Evolutionary conservation across 2,797 vertebrate genomes (phyloP).

Genomic region (Urosaurus nigricauda): DNA sequence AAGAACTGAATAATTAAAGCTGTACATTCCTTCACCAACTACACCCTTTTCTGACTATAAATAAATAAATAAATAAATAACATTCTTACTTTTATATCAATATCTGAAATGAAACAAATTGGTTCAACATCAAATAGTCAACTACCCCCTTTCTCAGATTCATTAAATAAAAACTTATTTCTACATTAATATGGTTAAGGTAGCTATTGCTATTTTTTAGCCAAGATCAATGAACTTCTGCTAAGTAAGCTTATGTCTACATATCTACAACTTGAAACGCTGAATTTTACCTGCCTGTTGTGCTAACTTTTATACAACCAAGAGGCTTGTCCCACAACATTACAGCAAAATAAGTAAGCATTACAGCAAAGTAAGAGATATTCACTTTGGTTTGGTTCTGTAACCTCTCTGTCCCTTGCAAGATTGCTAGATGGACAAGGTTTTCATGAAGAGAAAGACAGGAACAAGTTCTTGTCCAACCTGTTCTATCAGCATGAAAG

Average conservation of each 20-base stretch:
- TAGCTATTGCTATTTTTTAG: neutral
- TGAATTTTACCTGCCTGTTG: neutral
- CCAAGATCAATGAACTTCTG: neutral
- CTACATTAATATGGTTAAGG: neutral
- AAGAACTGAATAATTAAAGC: neutral
- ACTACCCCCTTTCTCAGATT: neutral
- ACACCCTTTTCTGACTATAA: neutral
- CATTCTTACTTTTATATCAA: neutral
- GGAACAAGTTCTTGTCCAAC: neutral
- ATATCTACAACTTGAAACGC: neutral
- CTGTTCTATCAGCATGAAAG: neutral
- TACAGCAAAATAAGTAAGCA: neutral
- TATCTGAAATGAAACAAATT: constrained; percentile 9
- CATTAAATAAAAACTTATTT: neutral
- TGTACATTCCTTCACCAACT: neutral
- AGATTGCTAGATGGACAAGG: neutral
- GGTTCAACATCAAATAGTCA: neutral
- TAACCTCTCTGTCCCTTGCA: neutral
- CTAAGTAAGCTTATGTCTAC: neutral
- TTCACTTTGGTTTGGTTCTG: neutral
- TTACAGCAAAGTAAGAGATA: neutral
- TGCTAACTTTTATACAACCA: neutral
- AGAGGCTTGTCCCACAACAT: neutral
- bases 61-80: neutral
- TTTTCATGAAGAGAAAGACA: neutral